These are phyloP conservation scores for Dasyurus viverrinus DNA, from an alignment of 2,113 vertebrate species.

Conservation along the genomic window DNA sequence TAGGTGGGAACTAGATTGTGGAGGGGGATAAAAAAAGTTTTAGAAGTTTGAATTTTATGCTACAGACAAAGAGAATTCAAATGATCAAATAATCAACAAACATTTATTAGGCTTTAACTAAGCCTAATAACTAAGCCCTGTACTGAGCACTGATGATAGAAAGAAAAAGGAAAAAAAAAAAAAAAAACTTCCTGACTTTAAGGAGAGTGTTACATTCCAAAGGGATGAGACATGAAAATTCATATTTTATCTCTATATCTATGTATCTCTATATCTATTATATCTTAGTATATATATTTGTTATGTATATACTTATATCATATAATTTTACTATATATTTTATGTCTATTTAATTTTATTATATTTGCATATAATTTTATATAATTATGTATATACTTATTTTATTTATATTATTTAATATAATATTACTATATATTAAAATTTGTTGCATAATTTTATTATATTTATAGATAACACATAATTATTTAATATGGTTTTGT, in stretches of 20 bases:
- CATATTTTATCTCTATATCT: neutral
- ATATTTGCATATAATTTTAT: too few relatives aligned
- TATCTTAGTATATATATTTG: too few relatives aligned
- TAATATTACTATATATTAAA: too few relatives aligned
- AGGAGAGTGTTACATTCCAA: neutral
- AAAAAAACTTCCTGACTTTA: neutral
- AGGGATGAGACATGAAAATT: neutral
- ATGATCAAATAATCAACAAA: neutral
- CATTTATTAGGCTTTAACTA: neutral
- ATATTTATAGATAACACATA: too few relatives aligned
- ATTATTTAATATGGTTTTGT: too few relatives aligned
- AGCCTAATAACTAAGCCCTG: too few relatives aligned
- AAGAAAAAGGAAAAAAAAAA: neutral
- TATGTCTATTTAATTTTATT: too few relatives aligned
- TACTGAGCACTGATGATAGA: neutral
- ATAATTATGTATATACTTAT: too few relatives aligned
- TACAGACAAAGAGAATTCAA: neutral
- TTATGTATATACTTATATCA: too few relatives aligned
- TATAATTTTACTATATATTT: too few relatives aligned
- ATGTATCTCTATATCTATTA: neutral
- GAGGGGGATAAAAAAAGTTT: neutral
- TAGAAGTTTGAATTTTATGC: neutral
- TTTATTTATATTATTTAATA: too few relatives aligned
- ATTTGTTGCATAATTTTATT: too few relatives aligned
- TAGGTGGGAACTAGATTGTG: neutral